phyloP scores from a whole-genome alignment of 2,113 vertebrate genomes.

The Hemicordylus capensis region DNA sequence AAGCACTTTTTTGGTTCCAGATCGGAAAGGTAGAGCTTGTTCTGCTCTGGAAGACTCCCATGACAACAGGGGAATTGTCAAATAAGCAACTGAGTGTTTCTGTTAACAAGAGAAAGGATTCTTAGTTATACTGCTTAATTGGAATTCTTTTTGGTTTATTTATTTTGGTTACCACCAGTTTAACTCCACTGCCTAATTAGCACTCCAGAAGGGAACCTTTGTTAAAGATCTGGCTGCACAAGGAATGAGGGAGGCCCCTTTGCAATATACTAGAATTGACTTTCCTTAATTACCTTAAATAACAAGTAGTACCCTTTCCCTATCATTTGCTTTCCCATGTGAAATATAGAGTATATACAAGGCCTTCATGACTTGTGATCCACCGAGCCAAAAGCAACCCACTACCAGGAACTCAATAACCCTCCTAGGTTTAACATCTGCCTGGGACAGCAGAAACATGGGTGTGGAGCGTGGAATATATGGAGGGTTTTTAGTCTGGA shows the following conservation, averaged over 20 bases:
- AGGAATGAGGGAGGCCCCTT: neutral
- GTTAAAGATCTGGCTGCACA: conserved; percentile 49
- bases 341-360: neutral
- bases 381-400: neutral
- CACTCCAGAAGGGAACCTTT: conserved; percentile 55
- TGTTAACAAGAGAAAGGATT: conserved; percentile 44
- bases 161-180: conserved; percentile 40
- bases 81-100: conserved; percentile 39
- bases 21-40: conserved; percentile 58
- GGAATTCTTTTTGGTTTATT: conserved; percentile 41
- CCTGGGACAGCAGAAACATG: too few species aligned
- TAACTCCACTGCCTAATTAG: conserved; percentile 64
- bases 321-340: neutral
- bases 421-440: neutral
- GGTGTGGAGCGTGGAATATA: too few species aligned
- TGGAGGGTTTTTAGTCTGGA: too few species aligned
- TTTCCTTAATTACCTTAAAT: conserved; percentile 11
- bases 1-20: conserved; percentile 6
- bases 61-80: conserved; percentile 46
- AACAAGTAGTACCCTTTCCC: neutral
- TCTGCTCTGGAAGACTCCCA: conserved; percentile 36
- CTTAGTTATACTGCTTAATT: conserved; percentile 32
- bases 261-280: neutral
- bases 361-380: neutral
- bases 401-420: neutral